Evolutionary conservation across 2,797 vertebrate genomes (phyloP), one percentile per base, ranked within the genome.

Genomic region (Aplochiton taeniatus): DNA sequence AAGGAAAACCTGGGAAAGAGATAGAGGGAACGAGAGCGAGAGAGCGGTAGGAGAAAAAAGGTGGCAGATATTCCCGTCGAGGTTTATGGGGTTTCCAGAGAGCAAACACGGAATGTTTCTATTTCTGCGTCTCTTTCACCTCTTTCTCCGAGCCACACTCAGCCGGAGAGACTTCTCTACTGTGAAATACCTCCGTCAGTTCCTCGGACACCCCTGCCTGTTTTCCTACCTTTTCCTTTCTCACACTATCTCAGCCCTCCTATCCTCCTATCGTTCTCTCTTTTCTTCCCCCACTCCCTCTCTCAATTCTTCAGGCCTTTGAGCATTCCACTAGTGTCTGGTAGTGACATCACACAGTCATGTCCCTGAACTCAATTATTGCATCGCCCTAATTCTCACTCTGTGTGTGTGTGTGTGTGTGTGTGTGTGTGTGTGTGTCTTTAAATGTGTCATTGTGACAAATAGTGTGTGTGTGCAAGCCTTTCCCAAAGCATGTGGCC

Each of bases 41-140:
- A 73, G 66, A 31, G 31, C 31, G 6, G 31, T 6, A 6, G 31
- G 31, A 31, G 31, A 31, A 31, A 31, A 31, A 31, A 31, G 51
- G 42, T 42, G 55, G 41, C 13, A 65, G 65, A 71, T 31, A 77
- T 73, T 75, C 68, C 75, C 68, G 74, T 60, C 50, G 60, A 73
- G 73, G 71, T 79, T 84, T 74, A 61, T 70, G 62, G 79, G 68
- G 68, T 89, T 86, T 76, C 77, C 76, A 77, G 73, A 72, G 81
- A 80, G 84, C 75, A 88, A 90, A 91, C 78, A 89, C 41, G 8
- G 44, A 65, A 61, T 17, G 59, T 58, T 65, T 86, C 84, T 90
- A 86, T 89, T 90, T 86, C 76, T 83, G 77, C 56, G 54, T 72
- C 46, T 78, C 66, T 80, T 68, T 75, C 49, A 61, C 69, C 51